Conservation (phyloP, 2,797 vertebrate species). For the Ptychadena robeensis region DNA sequence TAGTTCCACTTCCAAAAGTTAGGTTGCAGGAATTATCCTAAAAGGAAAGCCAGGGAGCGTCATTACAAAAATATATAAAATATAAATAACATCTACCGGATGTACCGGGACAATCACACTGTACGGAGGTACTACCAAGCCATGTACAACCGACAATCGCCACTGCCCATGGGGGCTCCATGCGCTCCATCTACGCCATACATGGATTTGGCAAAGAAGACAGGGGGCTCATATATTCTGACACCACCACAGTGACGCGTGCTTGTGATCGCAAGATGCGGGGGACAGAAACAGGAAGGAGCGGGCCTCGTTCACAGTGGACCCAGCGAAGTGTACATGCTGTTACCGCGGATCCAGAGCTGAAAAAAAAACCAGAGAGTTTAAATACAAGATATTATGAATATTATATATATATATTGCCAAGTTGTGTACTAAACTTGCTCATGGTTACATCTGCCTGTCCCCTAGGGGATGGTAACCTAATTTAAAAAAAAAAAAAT, state of each 20-base stretch:
- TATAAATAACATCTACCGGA: slow-evolving; percentile 79
- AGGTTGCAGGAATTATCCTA: no score
- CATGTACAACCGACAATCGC: slow-evolving; percentile 77
- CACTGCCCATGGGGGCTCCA: slow-evolving; percentile 79
- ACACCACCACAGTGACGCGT: slow-evolving; percentile 77
- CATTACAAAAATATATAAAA: no score
- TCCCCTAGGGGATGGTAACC: no score
- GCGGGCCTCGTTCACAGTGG: slow-evolving; percentile 79
- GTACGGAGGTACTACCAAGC: slow-evolving; percentile 90
- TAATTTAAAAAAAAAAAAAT: no score
- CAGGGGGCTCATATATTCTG: slow-evolving; percentile 84
- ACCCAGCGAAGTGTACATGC: slow-evolving; percentile 76
- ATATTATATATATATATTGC: no score
- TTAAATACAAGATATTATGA: no score
- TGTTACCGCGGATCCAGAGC: slow-evolving; percentile 85
- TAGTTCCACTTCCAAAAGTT: no score
- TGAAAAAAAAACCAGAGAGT: slow-evolving; percentile 63
- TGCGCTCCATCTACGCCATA: slow-evolving; percentile 80
- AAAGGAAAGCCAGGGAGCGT: no score
- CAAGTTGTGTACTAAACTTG: no score
- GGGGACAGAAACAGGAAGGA: slow-evolving; percentile 75
- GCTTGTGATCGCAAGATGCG: slow-evolving; percentile 74
- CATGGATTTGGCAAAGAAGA: slow-evolving; percentile 84
- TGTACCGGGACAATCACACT: slow-evolving; percentile 71
- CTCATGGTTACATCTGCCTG: no score